phyloP scores from a whole-genome alignment of 2,888 invertebrate species.

The Coremacera marginata region DNA sequence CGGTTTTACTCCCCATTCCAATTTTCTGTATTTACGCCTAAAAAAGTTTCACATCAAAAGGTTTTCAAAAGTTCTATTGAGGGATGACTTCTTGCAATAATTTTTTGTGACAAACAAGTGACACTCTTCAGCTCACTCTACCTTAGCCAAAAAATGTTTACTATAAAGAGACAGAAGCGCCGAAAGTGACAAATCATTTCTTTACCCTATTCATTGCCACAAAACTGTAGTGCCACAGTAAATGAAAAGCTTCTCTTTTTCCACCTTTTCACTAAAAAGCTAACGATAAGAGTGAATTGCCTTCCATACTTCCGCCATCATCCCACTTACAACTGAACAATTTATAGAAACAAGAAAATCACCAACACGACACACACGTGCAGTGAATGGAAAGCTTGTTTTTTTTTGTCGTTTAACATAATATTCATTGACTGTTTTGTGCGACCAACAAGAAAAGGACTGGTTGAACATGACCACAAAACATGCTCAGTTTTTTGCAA shows the following conservation, averaged over 20 bases:
- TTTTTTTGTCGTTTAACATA: no score
- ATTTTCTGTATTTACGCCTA: no score
- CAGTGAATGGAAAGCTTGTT: not conserved
- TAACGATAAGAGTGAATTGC: no score
- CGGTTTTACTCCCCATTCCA: no score
- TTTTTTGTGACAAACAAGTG: no score
- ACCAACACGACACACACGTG: not conserved
- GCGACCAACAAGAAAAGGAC: not conserved
- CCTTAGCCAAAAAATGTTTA: not conserved
- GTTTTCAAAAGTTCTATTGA: no score
- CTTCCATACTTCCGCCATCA: no score
- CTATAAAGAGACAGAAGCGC: not conserved
- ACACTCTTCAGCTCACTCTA: not conserved
- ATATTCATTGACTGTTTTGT: no score
- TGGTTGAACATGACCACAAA: not conserved
- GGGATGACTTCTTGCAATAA: no score
- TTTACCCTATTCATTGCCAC: not conserved
- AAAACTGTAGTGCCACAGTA: not conserved
- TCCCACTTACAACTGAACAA: no score
- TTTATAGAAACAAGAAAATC: not conserved
- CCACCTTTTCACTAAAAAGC: not conserved
- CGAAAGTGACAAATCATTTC: conserved; percentile 1
- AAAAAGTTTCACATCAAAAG: no score
- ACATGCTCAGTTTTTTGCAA: not conserved
- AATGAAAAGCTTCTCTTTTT: not conserved